Conservation (phyloP, 1,140 invertebrate genomes). For the Helicorthomorpha holstii region DNA sequence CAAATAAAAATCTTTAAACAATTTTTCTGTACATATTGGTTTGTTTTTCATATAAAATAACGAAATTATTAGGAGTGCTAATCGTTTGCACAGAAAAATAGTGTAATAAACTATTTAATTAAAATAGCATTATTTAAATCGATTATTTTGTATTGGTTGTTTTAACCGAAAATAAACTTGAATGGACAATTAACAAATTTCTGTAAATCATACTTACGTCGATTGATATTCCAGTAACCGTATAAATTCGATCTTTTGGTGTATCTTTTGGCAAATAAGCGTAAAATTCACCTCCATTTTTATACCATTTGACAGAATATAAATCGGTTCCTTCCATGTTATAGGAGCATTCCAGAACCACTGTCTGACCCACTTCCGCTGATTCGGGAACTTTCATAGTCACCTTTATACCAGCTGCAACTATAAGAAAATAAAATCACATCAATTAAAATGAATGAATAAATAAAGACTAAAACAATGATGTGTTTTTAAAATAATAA, state of each 20-base stretch:
- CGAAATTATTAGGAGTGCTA: too few species aligned
- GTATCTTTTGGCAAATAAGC: slow-evolving; percentile 50
- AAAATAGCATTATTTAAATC: too few species aligned
- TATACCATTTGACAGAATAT: slow-evolving; percentile 67
- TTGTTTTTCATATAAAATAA: too few species aligned
- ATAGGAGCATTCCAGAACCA: slow-evolving; percentile 42
- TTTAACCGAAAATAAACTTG: too few species aligned
- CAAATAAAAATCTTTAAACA: too few species aligned
- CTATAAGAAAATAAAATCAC: background rate
- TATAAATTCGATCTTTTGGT: slow-evolving; percentile 48
- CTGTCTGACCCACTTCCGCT: slow-evolving; percentile 42
- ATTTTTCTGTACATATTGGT: too few species aligned
- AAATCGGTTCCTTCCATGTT: slow-evolving; percentile 45
- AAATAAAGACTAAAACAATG: too few species aligned
- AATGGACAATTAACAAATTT: background rate
- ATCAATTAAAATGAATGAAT: too few species aligned
- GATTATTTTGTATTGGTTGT: too few species aligned
- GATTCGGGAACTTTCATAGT: slow-evolving; percentile 31
- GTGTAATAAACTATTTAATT: too few species aligned
- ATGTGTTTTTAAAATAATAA: too few species aligned
- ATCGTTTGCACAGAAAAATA: too few species aligned
- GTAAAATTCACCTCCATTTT: slow-evolving; percentile 57
- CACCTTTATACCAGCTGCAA: background rate
- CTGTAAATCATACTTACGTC: slow-evolving; percentile 57
- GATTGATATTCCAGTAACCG: slow-evolving; percentile 43